phyloP scores from a whole-genome alignment of 2,797 vertebrate species.

The Lutjanus campechanus region DNA sequence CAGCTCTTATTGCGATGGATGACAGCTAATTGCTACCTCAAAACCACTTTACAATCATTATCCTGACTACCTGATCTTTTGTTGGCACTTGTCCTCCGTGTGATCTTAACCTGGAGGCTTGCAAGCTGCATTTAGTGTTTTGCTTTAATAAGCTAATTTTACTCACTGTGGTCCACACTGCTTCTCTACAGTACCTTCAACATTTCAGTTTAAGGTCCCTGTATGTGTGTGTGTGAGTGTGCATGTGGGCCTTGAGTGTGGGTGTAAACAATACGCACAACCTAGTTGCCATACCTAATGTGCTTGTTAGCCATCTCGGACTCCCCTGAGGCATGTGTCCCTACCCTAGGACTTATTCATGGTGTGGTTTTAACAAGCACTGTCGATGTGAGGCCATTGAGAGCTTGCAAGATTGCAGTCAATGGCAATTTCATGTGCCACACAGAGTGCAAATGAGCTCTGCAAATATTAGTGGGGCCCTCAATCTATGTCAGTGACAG shows the following conservation, averaged over 20 bases:
- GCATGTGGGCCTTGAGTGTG: conserved; percentile 59
- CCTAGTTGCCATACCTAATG: conserved; percentile 80
- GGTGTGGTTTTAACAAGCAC: conserved; percentile 82
- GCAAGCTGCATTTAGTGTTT: conserved; percentile 54
- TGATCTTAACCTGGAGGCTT: conserved; percentile 63
- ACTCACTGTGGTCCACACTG: conserved; percentile 28
- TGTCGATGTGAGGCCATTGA: conserved; percentile 79
- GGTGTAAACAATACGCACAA: conserved; percentile 79
- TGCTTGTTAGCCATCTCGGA: conserved; percentile 81
- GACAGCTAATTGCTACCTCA: conserved; percentile 74
- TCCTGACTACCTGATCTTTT: conserved; percentile 69
- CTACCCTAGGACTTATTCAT: conserved; percentile 80
- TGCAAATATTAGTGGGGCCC: conserved; percentile 76
- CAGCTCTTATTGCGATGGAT: conserved; percentile 41
- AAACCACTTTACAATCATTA: conserved; percentile 77
- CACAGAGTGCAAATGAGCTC: conserved; percentile 83
- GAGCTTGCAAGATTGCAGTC: conserved; percentile 81
- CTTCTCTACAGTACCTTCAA: conserved; percentile 33
- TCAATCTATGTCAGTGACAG: conserved; percentile 76
- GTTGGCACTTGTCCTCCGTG: conserved; percentile 49
- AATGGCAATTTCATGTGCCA: conserved; percentile 83
- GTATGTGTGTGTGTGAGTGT: conserved; percentile 30
- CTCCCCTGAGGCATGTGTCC: conserved; percentile 74
- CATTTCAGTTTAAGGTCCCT: conserved; percentile 42
- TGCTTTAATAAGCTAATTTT: conserved; percentile 70